A percentile compares a stretch with the other conserved stretches of the same genome.
Evolutionary conservation across 1,140 invertebrate genomes (phyloP).

Genomic region (Trinorchestia longiramus): DNA sequence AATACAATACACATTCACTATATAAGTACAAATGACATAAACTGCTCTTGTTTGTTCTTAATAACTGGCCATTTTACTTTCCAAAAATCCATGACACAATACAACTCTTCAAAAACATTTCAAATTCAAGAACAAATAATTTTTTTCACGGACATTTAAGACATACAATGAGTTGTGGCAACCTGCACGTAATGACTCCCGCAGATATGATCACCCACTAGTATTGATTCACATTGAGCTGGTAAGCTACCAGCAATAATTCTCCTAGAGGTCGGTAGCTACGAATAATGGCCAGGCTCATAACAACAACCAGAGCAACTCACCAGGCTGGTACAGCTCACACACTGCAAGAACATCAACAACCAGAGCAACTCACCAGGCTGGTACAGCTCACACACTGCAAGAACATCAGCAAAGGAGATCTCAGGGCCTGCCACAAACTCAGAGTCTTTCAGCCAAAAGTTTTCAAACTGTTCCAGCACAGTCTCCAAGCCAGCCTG

Average conservation of each 20-base stretch:
- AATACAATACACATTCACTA: too few species aligned
- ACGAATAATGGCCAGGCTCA: background rate
- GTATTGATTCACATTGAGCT: background rate
- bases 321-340: slow-evolving; percentile 86
- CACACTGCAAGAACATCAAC: slow-evolving; percentile 75
- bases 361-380: slow-evolving; percentile 74
- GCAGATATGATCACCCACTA: background rate
- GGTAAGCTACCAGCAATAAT: background rate
- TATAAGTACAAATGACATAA: too few species aligned
- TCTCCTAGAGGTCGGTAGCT: background rate
- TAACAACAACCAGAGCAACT: slow-evolving; percentile 67
- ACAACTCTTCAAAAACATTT: too few species aligned
- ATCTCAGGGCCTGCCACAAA: slow-evolving; percentile 79
- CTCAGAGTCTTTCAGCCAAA: slow-evolving; percentile 71
- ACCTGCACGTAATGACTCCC: background rate
- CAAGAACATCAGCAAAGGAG: slow-evolving; percentile 83
- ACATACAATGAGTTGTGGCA: too few species aligned
- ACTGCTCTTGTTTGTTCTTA: too few species aligned
- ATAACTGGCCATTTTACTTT: too few species aligned
- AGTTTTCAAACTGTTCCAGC: slow-evolving; percentile 69
- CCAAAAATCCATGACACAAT: too few species aligned
- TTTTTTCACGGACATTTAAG: too few species aligned
- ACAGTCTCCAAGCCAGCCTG: slow-evolving; percentile 67
- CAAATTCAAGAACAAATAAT: too few species aligned
- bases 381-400: slow-evolving; percentile 86